A percentile compares a stretch with the other conserved stretches of the same genome.
Conservation (phyloP, 2,113 vertebrate genomes). For the Phoenicopterus ruber region DNA sequence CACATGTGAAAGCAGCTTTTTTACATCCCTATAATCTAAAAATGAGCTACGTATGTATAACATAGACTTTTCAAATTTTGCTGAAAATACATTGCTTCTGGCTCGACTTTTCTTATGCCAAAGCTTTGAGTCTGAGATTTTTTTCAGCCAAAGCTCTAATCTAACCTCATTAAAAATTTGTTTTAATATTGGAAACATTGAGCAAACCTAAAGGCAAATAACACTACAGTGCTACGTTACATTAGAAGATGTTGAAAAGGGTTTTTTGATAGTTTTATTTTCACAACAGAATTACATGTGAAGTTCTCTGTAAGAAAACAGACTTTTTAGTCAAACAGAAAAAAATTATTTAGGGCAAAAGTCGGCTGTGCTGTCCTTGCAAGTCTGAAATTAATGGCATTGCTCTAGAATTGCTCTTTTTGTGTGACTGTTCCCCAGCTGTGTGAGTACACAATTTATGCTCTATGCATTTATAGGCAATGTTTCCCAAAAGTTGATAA, state of each 20-base stretch:
- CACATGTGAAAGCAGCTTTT: background rate
- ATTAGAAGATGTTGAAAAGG: background rate
- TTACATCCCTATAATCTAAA: background rate
- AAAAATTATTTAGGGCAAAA: background rate
- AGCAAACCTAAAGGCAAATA: background rate
- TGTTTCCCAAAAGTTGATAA: background rate
- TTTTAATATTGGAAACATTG: background rate
- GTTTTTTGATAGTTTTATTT: background rate
- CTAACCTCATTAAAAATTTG: background rate
- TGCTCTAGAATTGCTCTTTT: background rate
- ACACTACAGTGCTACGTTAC: background rate
- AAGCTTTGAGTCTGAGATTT: background rate
- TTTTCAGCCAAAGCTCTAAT: background rate
- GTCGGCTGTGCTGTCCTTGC: background rate
- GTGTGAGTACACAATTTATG: accelerated
- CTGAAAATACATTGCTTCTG: background rate
- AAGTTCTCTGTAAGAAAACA: background rate
- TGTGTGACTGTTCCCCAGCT: background rate
- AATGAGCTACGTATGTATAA: background rate
- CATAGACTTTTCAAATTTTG: background rate
- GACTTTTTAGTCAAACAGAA: background rate
- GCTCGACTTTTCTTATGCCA: background rate
- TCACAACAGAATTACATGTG: background rate
- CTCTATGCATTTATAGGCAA: background rate
- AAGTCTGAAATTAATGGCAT: background rate